Evolutionary conservation across 2,797 vertebrate genomes (phyloP), one percentile per base, ranked within the genome.

Genomic region (Chelmon rostratus): DNA sequence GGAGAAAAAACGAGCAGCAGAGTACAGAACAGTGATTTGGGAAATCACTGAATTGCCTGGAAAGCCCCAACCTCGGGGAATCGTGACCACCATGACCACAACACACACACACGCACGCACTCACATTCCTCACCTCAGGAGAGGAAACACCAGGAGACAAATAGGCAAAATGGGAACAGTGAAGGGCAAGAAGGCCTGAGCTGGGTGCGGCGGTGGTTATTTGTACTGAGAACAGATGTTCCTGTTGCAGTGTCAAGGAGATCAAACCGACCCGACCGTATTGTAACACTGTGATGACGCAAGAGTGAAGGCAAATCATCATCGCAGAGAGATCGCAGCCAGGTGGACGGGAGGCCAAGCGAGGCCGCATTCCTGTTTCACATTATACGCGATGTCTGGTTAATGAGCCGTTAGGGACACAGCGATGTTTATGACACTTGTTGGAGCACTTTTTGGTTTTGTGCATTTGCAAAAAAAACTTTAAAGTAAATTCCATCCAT

Each of bases 201-300:
- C 25, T 50, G 38, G 69, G 59, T 42, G 72, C 4, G 9, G 40
- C 2, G 8, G 12, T 4, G 21, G 33, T 53, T 66, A 54, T 74
- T 75, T 73, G 67, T 50, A 25, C 64, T 28, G 57, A 64, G 50
- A 81, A 77, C 83, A 90, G 79, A 89, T 87, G 86, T 84, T 78
- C 25, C 8, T 18, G 65, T 56, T 69, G 47, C 25, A 47, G 64
- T 57, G 52, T 72, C 31, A 31, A 49, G 40, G 38, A 66, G 33
- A 80, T 76, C 44, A 57, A 78, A 79, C 47, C 28, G 8, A 23
- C 23, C 15, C 5, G 0, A 52, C 35, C 52, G 25, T 13, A 23
- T 0, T 47, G 46, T 13, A 81, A 70, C 65, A 44, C 8, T 50
- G 12, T 35, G 38, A 63, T 54, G 33, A 13, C 0, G n/a, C 40